Evolutionary conservation across 2,888 invertebrate species (phyloP), one percentile per base, ranked within the genome.

Genomic region (Lochmaea crataegi): DNA sequence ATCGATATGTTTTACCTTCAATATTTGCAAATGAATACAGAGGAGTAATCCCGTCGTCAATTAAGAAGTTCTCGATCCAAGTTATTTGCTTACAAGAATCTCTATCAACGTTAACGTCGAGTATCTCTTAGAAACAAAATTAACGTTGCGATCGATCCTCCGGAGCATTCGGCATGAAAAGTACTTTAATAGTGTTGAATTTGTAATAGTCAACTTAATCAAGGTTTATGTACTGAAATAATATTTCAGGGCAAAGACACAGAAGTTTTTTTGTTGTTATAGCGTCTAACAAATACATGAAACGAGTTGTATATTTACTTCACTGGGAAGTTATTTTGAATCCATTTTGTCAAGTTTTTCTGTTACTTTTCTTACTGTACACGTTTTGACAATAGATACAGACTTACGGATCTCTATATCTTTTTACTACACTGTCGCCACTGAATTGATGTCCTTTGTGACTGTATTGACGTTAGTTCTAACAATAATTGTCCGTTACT

Each of bases 31-130:
- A 60, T 60, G 38, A 60, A 60, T 60, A n/a, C 26, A 60, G 32
- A 14, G 60, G 60, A 60, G 60, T 60, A 60, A 60, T 60, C 60
- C 38, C 11, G 32, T 60, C 60, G 32, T 38, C 60, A 60, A 60
- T 60, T 60, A 60, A 60, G 60, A 60, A 60, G 60, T 60, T 60
- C 60, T 32, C 60, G 60, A 60, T 60, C 38, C 60, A 60, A 60
- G 60, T 60, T 60, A 60, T 60, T 60, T 60, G 38, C 60, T 60
- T 60, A 60, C 60, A 38, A 38, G 38, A 60, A 60, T 60, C 60
- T 60, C 60, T 60, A 60, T 38, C 60, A 60, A n/a, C 60, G 38
- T 60, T n/a, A 38, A 38, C 60, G n/a, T 38, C 18, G 60, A 60
- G 60, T 60, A 60, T 60, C 32, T 60, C 60, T 60, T 38, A 38